A percentile compares a stretch with the other conserved stretches of the same genome.
Evolutionary conservation across 2,797 vertebrate species (phyloP).

Genomic region (Tapera naevia): DNA sequence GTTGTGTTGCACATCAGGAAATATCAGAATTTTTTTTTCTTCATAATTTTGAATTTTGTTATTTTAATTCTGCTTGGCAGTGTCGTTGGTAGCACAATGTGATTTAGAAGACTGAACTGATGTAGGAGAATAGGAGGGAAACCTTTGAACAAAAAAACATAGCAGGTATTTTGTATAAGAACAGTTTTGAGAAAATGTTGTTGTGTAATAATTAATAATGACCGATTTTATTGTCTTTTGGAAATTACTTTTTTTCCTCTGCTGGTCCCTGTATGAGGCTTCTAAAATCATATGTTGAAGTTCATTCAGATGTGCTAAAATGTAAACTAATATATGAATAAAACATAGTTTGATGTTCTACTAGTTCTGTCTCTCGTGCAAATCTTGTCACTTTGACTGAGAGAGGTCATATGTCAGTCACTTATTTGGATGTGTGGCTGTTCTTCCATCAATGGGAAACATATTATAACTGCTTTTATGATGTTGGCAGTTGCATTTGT

Average conservation of each 20-base stretch:
- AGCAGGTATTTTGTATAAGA: background rate
- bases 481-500: background rate
- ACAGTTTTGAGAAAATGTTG: background rate
- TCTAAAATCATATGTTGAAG: background rate
- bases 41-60: background rate
- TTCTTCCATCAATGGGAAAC: background rate
- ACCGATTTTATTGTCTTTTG: background rate
- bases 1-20: background rate
- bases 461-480: background rate
- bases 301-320: background rate
- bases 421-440: background rate
- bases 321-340: background rate
- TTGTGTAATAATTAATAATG: background rate
- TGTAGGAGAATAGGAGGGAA: background rate
- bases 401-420: background rate
- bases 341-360: background rate
- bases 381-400: background rate
- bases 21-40: background rate
- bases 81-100: background rate
- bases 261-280: rapidly evolving
- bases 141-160: background rate
- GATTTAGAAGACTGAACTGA: background rate
- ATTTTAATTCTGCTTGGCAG: background rate
- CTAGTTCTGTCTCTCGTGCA: background rate
- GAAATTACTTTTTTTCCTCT: background rate